Evolutionary conservation across 2,888 invertebrate species (phyloP).

Genomic region (Anaspis maculata): DNA sequence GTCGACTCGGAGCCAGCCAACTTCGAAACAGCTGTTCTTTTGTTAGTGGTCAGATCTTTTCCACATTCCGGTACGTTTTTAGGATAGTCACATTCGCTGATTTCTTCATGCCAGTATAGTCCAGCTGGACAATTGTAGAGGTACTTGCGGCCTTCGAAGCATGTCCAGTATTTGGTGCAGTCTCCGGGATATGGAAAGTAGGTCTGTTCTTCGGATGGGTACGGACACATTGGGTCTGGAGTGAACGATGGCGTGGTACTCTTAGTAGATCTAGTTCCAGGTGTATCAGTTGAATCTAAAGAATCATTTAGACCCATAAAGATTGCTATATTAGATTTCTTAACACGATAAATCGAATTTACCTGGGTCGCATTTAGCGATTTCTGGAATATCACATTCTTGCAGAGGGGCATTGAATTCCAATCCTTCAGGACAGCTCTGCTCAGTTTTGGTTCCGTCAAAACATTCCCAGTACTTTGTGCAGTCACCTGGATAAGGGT

Average conservation of each 20-base stretch:
- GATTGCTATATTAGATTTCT: too few relatives aligned
- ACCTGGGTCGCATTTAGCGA: conserved; percentile 2
- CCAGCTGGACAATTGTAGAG: conserved; percentile 1
- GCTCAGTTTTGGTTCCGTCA: conserved; percentile 4
- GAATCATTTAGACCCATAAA: too few relatives aligned
- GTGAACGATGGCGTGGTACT: too few relatives aligned
- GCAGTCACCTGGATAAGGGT: conserved; percentile 7
- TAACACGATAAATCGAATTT: too few relatives aligned
- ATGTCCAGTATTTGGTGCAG: conserved; percentile 6
- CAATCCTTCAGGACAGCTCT: conserved; percentile 5
- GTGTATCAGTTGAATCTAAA: too few relatives aligned
- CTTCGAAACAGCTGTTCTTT: too few relatives aligned
- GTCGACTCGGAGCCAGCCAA: too few relatives aligned
- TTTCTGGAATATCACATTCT: not conserved
- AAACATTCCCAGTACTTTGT: conserved; percentile 10
- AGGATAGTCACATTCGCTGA: conserved; percentile 11
- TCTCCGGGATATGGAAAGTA: conserved; percentile 3
- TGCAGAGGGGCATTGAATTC: not conserved
- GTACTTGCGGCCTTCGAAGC: conserved; percentile 4
- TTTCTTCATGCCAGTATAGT: conserved; percentile 8
- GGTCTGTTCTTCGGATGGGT: not conserved
- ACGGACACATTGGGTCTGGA: too few relatives aligned
- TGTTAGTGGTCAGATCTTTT: too few relatives aligned
- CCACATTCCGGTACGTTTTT: too few relatives aligned
- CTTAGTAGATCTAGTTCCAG: too few relatives aligned